These are phyloP conservation scores for Pollenia labialis DNA, from an alignment of 2,888 invertebrate genomes.

Conservation along the genomic window DNA sequence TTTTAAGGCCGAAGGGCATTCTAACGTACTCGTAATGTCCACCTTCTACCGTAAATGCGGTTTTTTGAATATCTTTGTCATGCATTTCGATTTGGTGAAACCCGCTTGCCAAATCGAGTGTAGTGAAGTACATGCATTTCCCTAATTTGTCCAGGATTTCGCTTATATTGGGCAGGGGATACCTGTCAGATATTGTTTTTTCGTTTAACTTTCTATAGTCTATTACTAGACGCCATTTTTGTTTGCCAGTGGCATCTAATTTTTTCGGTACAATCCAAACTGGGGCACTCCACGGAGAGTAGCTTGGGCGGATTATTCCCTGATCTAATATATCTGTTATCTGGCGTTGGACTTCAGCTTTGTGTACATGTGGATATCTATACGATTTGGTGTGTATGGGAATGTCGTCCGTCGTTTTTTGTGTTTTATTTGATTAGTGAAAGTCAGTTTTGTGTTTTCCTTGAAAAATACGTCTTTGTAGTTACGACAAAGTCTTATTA, in stretches of 20 bases:
- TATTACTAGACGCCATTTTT: slow-evolving; percentile 22
- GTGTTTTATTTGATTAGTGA: not conserved
- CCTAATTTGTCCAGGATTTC: too few relatives aligned
- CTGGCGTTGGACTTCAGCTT: slow-evolving; percentile 75
- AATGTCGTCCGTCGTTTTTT: slow-evolving; percentile 47
- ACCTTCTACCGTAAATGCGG: slow-evolving; percentile 71
- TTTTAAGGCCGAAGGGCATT: slow-evolving; percentile 62
- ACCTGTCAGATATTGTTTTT: slow-evolving; percentile 6
- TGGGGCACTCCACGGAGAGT: slow-evolving; percentile 29
- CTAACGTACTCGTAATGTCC: slow-evolving; percentile 21
- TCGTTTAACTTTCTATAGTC: slow-evolving; percentile 5
- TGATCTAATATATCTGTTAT: slow-evolving; percentile 71
- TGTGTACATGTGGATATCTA: slow-evolving; percentile 75
- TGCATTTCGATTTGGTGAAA: slow-evolving; percentile 79
- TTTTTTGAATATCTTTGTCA: slow-evolving; percentile 69
- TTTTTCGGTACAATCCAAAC: not conserved
- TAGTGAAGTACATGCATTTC: slow-evolving; percentile 78
- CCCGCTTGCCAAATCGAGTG: slow-evolving; percentile 75
- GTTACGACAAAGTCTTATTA: too few relatives aligned
- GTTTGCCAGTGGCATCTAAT: slow-evolving; percentile 13
- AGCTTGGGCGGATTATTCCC: too few relatives aligned
- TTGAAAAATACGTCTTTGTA: too few relatives aligned
- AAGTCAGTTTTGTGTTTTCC: too few relatives aligned
- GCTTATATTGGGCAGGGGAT: too few relatives aligned
- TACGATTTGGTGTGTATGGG: slow-evolving; percentile 68